These are phyloP conservation scores for Pilophorus perplexus DNA, from an alignment of 2,888 invertebrate species.

Conservation along the genomic window DNA sequence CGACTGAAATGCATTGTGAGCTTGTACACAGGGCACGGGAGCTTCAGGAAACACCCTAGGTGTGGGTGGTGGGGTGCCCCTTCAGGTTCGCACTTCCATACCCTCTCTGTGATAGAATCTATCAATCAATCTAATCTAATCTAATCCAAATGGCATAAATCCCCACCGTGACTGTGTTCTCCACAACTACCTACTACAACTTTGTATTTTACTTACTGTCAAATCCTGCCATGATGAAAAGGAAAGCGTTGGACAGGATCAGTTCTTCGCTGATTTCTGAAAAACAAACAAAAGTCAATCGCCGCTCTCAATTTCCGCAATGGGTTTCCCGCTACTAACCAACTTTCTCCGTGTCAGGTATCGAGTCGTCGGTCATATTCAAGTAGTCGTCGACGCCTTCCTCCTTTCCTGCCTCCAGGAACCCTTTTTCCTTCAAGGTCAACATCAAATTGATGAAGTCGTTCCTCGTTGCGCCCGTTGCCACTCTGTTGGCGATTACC, in stretches of 20 bases:
- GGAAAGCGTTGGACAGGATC: slow-evolving; percentile 22
- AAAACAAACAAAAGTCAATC: not conserved
- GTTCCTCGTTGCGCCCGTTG: slow-evolving; percentile 2
- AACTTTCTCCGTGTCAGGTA: slow-evolving; percentile 10
- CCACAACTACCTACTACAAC: too few species aligned
- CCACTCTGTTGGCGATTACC: not conserved
- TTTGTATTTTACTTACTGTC: slow-evolving; percentile 34
- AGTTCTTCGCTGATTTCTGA: slow-evolving; percentile 22
- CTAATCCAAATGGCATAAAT: too few species aligned
- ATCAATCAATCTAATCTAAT: too few species aligned
- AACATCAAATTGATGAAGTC: slow-evolving; percentile 32
- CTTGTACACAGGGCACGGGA: too few species aligned
- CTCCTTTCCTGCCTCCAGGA: slow-evolving; percentile 5
- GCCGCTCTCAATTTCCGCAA: too few species aligned
- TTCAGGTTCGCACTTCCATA: too few species aligned
- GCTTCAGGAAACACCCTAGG: too few species aligned
- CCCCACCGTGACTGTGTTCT: too few species aligned
- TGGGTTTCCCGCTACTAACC: too few species aligned
- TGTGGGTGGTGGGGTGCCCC: too few species aligned
- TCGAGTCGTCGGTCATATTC: slow-evolving; percentile 19
- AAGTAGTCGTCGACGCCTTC: slow-evolving; percentile 15
- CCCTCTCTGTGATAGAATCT: too few species aligned
- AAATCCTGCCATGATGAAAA: slow-evolving; percentile 33
- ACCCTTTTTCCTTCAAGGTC: slow-evolving; percentile 25
- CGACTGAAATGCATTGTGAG: too few species aligned